phyloP scores from a whole-genome alignment of 2,797 vertebrate genomes.

The Coracias cyanogaster region DNA sequence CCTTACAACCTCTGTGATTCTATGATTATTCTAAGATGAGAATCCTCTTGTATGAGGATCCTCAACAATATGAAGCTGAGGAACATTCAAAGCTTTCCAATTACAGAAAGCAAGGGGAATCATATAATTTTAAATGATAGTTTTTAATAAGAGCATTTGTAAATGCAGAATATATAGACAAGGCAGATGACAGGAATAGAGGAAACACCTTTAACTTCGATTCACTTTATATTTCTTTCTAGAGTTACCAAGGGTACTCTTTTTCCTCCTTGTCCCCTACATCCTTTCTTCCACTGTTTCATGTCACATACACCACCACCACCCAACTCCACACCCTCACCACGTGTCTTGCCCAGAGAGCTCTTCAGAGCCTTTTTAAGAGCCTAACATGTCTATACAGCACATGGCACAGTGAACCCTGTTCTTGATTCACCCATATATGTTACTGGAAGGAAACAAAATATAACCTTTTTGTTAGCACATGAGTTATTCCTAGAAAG shows the following conservation, averaged over 20 bases:
- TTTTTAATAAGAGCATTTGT: neutral
- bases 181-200: neutral
- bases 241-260: neutral
- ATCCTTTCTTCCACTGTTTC: neutral
- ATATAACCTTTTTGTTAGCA: neutral
- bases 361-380: neutral
- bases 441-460: neutral
- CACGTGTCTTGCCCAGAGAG: fast-evolving
- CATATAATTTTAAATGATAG: neutral
- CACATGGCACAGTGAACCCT: neutral
- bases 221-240: neutral
- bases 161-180: neutral
- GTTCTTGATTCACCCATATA: neutral
- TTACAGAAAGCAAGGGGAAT: neutral
- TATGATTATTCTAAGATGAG: neutral
- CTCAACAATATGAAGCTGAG: neutral
- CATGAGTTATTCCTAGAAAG: neutral
- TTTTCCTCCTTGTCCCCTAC: neutral
- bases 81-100: neutral
- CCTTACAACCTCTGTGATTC: too few species aligned
- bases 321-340: too few species aligned
- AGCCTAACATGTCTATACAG: neutral
- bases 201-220: neutral
- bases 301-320: too few species aligned
- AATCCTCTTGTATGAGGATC: neutral